These are phyloP conservation scores for Frankliniella fusca DNA, from an alignment of 2,888 invertebrate species.

Conservation along the genomic window DNA sequence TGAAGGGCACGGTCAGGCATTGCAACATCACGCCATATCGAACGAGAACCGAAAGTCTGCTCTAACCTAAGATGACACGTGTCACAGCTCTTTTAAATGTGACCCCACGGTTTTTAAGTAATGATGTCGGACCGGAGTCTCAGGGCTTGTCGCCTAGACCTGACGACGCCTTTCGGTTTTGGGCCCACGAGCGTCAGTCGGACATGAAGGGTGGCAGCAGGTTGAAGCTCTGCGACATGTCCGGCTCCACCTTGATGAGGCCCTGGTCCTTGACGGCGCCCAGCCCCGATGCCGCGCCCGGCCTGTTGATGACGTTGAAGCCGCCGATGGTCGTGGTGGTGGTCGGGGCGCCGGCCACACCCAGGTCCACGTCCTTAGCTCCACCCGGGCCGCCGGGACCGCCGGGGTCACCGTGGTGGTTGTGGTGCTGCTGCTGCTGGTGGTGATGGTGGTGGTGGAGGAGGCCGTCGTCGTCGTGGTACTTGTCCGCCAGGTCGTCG, in stretches of 20 bases:
- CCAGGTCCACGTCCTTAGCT: constrained; percentile 31
- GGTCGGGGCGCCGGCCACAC: not conserved
- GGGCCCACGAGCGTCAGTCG: constrained; percentile 17
- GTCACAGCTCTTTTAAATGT: too few relatives aligned
- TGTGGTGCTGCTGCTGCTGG: constrained; percentile 20
- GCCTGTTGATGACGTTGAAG: constrained; percentile 32
- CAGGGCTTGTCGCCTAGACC: not conserved
- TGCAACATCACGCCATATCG: too few relatives aligned
- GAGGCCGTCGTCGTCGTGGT: constrained; percentile 34
- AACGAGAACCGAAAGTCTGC: too few relatives aligned
- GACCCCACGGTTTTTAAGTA: too few relatives aligned
- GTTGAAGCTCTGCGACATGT: constrained; percentile 59
- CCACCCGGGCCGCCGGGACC: constrained; percentile 20
- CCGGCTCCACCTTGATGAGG: constrained; percentile 57
- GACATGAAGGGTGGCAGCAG: constrained; percentile 70
- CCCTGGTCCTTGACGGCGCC: constrained; percentile 46
- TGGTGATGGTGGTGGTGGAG: constrained; percentile 28
- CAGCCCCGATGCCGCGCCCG: not conserved
- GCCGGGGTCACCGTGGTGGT: not conserved
- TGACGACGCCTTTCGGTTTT: not conserved
- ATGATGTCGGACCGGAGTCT: not conserved
- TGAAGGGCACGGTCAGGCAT: too few relatives aligned
- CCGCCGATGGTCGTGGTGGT: constrained; percentile 36
- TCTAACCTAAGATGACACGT: too few relatives aligned
- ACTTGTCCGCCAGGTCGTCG: constrained; percentile 35